These are phyloP conservation scores for Arothron firmamentum DNA, from an alignment of 2,113 vertebrate species.

Conservation along the genomic window DNA sequence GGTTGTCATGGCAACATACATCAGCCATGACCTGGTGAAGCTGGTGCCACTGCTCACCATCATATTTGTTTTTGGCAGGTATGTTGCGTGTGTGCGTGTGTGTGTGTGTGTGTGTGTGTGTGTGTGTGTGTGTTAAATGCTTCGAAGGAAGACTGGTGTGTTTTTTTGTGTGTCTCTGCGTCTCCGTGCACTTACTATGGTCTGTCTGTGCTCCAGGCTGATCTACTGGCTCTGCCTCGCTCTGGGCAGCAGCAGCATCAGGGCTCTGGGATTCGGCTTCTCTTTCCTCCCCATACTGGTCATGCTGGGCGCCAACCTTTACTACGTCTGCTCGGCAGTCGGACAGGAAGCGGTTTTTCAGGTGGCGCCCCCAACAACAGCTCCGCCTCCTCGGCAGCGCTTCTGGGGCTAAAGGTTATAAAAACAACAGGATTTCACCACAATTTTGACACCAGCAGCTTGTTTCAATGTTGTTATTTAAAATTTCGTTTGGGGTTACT, in stretches of 20 bases:
- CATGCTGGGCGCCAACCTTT: slow-evolving; percentile 85
- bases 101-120: too few relatives aligned
- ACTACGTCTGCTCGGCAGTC: slow-evolving; percentile 77
- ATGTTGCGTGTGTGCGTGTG: slow-evolving; percentile 19
- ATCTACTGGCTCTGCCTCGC: slow-evolving; percentile 85
- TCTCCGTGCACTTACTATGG: neutral
- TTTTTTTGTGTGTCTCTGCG: too few relatives aligned
- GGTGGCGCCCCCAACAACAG: slow-evolving; percentile 29
- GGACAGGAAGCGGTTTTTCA: slow-evolving; percentile 74
- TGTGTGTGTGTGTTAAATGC: too few relatives aligned
- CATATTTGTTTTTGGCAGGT: slow-evolving; percentile 86
- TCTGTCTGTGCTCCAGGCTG: slow-evolving; percentile 70
- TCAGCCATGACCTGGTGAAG: slow-evolving; percentile 83
- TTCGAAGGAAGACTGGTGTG: too few relatives aligned
- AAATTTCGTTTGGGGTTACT: slow-evolving; percentile 3
- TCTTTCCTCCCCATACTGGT: slow-evolving; percentile 83
- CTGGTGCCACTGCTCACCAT: slow-evolving; percentile 86
- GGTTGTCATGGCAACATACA: slow-evolving; percentile 82
- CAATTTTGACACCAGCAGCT: neutral
- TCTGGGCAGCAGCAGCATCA: slow-evolving; percentile 77
- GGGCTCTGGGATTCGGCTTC: slow-evolving; percentile 82
- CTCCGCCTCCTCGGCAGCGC: slow-evolving; percentile 51
- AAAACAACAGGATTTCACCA: neutral
- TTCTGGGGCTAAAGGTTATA: slow-evolving; percentile 75
- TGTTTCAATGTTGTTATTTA: neutral